Evolutionary conservation across 2,888 invertebrate genomes (phyloP), one percentile per base, ranked within the genome.

Genomic region (Mylabris sibirica): DNA sequence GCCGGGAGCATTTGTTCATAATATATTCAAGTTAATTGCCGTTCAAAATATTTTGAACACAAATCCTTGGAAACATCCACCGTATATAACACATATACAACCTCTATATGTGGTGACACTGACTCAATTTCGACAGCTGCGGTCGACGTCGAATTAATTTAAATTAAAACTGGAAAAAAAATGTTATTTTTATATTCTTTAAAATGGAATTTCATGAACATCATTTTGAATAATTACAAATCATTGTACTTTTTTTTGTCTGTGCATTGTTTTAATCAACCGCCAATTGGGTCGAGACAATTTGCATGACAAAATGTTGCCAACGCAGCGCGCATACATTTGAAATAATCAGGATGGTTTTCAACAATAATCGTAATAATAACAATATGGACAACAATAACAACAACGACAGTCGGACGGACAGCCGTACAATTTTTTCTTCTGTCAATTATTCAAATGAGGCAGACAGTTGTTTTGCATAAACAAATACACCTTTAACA

Each of bases 361-460:
- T 61, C 22, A 53, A 53, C 53, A 53, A 53, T 22, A 53, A 53
- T 30, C 30, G 30, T 30, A 30, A 30, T 30, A 30, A 30, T 30
- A 30, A 30, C 30, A 30, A 30, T 30, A 30, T 30, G 30, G 8
- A 30, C 9, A 20, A 49, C 9, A 20, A 53, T 12, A 53, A 53
- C 5, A 53, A 53, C 5, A 49, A 49, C 44, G 17, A 44, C 44
- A 44, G 44, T n/a, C 44, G 44, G 69, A 64, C 68, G 59, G 65
- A 64, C 64, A 60, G 22, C 49, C 59, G 9, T 22, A 53, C 53
- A 24, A 65, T 68, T 69, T 69, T 69, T 66, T 22, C 20, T 49
- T 17, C 49, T 12, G 69, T 69, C 69, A 66, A 69, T 69, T 69
- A 69, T 69, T 66, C 64, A 69, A 69, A 69, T 69, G 66, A 69